Conservation (phyloP, 2,888 invertebrate species). For the Strigamia crassipes region DNA sequence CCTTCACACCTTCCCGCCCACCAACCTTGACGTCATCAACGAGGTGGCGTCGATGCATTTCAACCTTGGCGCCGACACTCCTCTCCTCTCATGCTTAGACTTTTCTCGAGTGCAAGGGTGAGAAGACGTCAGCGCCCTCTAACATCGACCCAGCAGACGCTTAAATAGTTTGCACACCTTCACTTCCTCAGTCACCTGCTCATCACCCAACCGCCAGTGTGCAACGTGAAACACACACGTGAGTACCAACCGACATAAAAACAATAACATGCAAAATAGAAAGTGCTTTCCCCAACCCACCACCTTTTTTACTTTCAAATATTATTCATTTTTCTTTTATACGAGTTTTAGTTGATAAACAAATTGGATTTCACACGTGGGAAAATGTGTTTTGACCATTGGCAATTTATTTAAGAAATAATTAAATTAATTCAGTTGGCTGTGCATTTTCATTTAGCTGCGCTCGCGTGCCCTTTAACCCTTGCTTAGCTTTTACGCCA, state of each 20-base stretch:
- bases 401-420: no score
- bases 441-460: neutral
- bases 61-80: slow-evolving; percentile 25
- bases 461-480: slow-evolving; percentile 24
- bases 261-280: slow-evolving; percentile 19
- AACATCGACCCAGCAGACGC: slow-evolving; percentile 19
- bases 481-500: slow-evolving; percentile 19
- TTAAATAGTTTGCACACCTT: slow-evolving; percentile 35
- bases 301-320: neutral
- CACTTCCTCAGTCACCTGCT: slow-evolving; percentile 26
- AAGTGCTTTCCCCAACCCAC: neutral
- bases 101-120: slow-evolving; percentile 17
- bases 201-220: neutral
- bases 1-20: slow-evolving; percentile 21
- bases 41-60: slow-evolving; percentile 21
- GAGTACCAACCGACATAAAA: neutral
- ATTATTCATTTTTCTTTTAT: neutral
- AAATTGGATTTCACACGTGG: neutral
- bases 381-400: neutral
- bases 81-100: slow-evolving; percentile 17
- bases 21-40: slow-evolving; percentile 31
- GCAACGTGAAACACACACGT: neutral
- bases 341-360: neutral
- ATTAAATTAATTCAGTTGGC: neutral
- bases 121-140: slow-evolving; percentile 29